Percentiles rank a stretch among this genome's conserved stretches.
Evolutionary conservation across 2,888 invertebrate genomes (phyloP).

Genomic region (Ormyrus pomaceus): DNA sequence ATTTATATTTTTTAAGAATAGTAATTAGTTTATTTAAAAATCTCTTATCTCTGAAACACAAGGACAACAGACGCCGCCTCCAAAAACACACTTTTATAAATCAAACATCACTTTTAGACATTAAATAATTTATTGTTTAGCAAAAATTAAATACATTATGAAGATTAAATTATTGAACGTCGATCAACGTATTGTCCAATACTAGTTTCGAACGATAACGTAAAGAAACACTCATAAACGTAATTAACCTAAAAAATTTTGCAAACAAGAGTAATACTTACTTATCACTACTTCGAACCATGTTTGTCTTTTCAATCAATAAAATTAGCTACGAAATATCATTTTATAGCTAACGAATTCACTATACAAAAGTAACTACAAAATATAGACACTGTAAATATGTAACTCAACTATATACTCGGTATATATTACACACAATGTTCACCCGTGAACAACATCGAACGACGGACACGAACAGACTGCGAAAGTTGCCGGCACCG

Average conservation of each 20-base stretch:
- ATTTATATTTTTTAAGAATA: too few species aligned
- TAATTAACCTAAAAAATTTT: constrained; percentile 60
- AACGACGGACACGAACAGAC: too few species aligned
- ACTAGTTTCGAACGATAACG: not conserved
- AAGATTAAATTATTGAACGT: not conserved
- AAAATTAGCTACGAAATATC: too few species aligned
- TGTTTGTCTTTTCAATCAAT: constrained; percentile 41
- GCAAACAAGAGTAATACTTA: constrained; percentile 60
- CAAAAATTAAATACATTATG: too few species aligned
- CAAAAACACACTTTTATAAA: not conserved
- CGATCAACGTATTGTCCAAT: not conserved
- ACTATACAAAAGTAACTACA: too few species aligned
- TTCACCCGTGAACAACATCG: too few species aligned
- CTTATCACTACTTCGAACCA: constrained; percentile 71
- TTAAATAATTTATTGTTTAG: not conserved
- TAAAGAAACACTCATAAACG: constrained; percentile 15
- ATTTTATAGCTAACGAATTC: too few species aligned
- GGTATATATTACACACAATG: too few species aligned
- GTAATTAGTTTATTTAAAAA: not conserved
- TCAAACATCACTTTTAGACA: not conserved
- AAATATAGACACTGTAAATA: too few species aligned
- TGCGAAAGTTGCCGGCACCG: too few species aligned
- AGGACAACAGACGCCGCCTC: not conserved
- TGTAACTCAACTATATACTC: too few species aligned
- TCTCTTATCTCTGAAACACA: not conserved